Percentiles rank a stretch among this genome's conserved stretches.
Conservation (phyloP, 1,140 invertebrate genomes). For the Lerema accius region DNA sequence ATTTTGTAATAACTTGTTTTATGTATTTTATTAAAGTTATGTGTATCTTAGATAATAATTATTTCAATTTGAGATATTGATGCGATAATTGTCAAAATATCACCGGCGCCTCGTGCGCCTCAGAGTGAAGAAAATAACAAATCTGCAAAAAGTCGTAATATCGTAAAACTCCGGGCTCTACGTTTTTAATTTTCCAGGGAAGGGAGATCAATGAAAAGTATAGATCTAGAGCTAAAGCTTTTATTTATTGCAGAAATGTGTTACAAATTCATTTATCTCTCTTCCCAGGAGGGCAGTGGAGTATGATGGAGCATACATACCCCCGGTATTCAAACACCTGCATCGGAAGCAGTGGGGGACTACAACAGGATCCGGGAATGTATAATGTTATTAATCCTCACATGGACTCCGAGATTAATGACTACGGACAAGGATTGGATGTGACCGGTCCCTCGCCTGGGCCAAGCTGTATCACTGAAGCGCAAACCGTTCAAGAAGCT, state of each 20-base stretch:
- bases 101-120: too few relatives aligned
- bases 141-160: slow-evolving; percentile 4
- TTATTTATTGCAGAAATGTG: slow-evolving; percentile 53
- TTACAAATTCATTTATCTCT: slow-evolving; percentile 79
- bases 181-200: slow-evolving; percentile 71
- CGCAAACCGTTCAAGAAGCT: slow-evolving; percentile 37
- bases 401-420: slow-evolving; percentile 52
- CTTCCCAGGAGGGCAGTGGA: slow-evolving; percentile 79
- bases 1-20: slow-evolving; percentile 26
- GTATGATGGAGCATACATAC: slow-evolving; percentile 76
- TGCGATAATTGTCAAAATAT: neutral
- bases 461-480: slow-evolving; percentile 48
- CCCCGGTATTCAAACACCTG: slow-evolving; percentile 70
- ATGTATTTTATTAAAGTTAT: neutral
- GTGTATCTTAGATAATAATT: neutral
- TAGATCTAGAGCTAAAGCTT: slow-evolving; percentile 47
- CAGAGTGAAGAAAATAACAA: neutral
- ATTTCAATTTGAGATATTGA: neutral
- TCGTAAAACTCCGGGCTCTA: slow-evolving; percentile 22
- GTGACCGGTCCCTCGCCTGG: slow-evolving; percentile 58
- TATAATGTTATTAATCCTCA: slow-evolving; percentile 66
- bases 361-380: slow-evolving; percentile 60
- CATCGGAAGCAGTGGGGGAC: slow-evolving; percentile 49
- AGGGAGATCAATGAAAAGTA: slow-evolving; percentile 78
- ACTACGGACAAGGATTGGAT: slow-evolving; percentile 55